Conservation (phyloP, 2,888 invertebrate species). For the Microctonus brassicae region DNA sequence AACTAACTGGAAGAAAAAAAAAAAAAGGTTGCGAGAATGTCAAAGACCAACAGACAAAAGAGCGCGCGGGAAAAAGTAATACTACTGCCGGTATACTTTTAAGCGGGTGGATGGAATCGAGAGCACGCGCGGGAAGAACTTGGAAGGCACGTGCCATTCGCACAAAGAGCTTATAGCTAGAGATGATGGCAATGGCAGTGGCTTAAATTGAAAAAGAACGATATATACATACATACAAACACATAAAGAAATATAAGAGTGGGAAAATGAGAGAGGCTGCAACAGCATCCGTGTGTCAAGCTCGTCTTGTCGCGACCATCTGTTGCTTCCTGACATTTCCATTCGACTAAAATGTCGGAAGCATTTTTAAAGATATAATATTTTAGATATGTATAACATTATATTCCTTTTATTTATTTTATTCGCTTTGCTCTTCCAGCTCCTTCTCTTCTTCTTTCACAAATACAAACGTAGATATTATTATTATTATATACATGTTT, state of each 20-base stretch:
- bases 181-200: not conserved
- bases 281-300: slow-evolving; percentile 35
- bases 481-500: too few relatives aligned
- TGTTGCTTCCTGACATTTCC: slow-evolving; percentile 50
- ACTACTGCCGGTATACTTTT: slow-evolving; percentile 1
- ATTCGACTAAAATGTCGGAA: slow-evolving; percentile 35
- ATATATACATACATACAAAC: too few relatives aligned
- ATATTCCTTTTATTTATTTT: too few relatives aligned
- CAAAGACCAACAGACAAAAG: not conserved
- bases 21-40: not conserved
- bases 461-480: too few relatives aligned
- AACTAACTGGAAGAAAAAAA: too few relatives aligned
- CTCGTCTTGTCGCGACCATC: slow-evolving; percentile 42
- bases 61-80: slow-evolving; percentile 17
- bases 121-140: not conserved
- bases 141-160: slow-evolving; percentile 33
- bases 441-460: too few relatives aligned
- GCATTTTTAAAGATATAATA: slow-evolving; percentile 37
- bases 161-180: slow-evolving; percentile 21
- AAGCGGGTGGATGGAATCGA: slow-evolving; percentile 17
- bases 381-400: too few relatives aligned
- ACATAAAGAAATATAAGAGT: too few relatives aligned
- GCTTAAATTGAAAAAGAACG: not conserved
- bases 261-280: slow-evolving; percentile 33
- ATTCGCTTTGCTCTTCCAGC: too few relatives aligned